These are phyloP conservation scores for Apamea anceps DNA, from an alignment of 2,888 invertebrate species.

Conservation along the genomic window DNA sequence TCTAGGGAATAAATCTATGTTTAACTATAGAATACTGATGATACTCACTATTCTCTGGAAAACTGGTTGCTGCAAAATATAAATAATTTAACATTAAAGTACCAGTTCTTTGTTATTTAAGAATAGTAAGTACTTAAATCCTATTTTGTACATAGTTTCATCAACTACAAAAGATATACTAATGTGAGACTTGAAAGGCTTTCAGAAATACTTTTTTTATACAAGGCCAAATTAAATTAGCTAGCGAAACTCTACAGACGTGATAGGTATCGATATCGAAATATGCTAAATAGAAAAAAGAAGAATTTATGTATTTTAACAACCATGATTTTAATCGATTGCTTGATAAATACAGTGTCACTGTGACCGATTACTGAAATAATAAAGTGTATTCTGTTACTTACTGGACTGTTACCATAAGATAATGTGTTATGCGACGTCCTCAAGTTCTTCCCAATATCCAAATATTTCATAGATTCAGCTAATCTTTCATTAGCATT, in stretches of 20 bases:
- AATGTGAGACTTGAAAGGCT: neutral
- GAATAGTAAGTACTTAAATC: neutral
- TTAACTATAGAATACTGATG: neutral
- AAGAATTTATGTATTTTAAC: no score
- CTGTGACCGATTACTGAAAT: neutral
- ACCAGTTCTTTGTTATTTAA: no score
- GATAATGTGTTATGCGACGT: neutral
- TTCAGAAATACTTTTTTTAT: neutral
- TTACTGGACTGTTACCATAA: conserved; percentile 19
- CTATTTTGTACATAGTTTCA: neutral
- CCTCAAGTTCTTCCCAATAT: neutral
- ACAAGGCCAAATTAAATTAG: neutral
- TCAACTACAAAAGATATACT: neutral
- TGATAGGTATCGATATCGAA: no score
- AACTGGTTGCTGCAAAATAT: conserved; percentile 10
- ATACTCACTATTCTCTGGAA: neutral
- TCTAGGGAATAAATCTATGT: neutral
- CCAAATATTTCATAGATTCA: conserved; percentile 5
- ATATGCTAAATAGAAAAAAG: no score
- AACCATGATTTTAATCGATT: neutral
- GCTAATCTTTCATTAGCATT: neutral
- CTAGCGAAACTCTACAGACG: no score
- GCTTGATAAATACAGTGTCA: neutral
- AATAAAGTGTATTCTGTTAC: conserved; percentile 1
- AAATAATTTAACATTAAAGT: neutral